Percentiles rank a stretch among this genome's conserved stretches.
These are phyloP conservation scores for Psittacula echo DNA, from an alignment of 2,797 vertebrate genomes.

Conservation along the genomic window DNA sequence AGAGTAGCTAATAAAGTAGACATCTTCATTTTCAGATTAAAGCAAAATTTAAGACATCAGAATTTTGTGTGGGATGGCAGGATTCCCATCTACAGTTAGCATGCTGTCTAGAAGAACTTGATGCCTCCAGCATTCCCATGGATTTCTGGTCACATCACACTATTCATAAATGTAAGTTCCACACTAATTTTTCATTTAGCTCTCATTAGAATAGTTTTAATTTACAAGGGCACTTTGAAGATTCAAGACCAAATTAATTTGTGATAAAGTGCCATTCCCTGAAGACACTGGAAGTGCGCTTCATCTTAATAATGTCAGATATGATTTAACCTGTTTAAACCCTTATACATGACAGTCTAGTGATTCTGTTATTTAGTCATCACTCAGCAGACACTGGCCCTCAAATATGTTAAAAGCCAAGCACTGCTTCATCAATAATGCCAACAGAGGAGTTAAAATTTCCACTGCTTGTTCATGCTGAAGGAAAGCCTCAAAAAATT, in stretches of 20 bases:
- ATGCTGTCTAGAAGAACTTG: neutral
- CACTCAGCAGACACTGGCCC: neutral
- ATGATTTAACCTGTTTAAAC: neutral
- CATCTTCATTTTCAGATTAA: neutral
- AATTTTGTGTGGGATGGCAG: neutral
- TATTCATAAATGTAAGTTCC: neutral
- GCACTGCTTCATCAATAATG: neutral
- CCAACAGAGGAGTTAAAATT: conserved; percentile 33
- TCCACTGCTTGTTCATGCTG: neutral
- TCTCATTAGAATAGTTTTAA: neutral
- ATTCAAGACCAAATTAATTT: neutral
- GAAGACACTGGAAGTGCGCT: neutral
- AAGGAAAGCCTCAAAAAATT: conserved; percentile 44
- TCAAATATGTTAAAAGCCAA: neutral
- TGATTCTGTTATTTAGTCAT: neutral
- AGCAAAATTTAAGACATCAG: neutral
- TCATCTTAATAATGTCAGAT: neutral
- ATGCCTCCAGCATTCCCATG: neutral
- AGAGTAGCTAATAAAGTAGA: neutral
- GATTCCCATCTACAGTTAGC: neutral
- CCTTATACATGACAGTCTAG: neutral
- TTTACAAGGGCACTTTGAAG: neutral
- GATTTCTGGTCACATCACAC: neutral
- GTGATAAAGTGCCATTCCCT: neutral
- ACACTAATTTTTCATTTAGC: neutral